phyloP scores from a whole-genome alignment of 2,888 invertebrate species.

The Brachyptera risi region DNA sequence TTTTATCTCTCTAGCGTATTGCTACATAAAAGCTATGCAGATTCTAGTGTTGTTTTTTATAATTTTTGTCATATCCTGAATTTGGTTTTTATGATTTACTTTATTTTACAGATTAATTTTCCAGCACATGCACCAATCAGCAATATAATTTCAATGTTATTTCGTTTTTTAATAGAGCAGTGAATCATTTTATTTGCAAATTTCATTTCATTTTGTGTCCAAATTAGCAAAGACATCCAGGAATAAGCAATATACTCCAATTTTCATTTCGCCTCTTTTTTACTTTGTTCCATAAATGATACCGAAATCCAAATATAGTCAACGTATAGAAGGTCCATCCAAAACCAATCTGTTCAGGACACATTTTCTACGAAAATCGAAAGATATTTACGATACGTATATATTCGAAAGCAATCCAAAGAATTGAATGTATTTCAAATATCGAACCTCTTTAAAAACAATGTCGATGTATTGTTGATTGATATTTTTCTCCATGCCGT shows the following conservation, averaged over 20 bases:
- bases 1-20: slow-evolving; percentile 31
- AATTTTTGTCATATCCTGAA: slow-evolving; percentile 5
- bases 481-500: slow-evolving; percentile 1
- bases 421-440: no score
- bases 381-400: no score
- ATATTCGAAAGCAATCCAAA: no score
- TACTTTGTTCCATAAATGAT: no score
- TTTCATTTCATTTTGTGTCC: slow-evolving; percentile 4
- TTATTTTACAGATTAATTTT: slow-evolving; percentile 27
- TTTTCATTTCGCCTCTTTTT: neutral
- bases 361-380: no score
- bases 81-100: slow-evolving; percentile 23
- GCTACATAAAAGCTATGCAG: slow-evolving; percentile 15
- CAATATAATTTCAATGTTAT: neutral
- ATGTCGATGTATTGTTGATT: neutral
- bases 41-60: slow-evolving; percentile 22
- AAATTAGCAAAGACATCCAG: slow-evolving; percentile 28
- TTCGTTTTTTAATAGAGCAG: neutral
- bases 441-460: no score
- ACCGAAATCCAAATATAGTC: no score
- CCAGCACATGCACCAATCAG: slow-evolving; percentile 27
- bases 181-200: slow-evolving; percentile 22
- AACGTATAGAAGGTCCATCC: no score
- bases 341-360: no score
- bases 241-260: slow-evolving; percentile 11